Conservation (phyloP, 2,113 vertebrate species). For the Neomonachus schauinslandi region DNA sequence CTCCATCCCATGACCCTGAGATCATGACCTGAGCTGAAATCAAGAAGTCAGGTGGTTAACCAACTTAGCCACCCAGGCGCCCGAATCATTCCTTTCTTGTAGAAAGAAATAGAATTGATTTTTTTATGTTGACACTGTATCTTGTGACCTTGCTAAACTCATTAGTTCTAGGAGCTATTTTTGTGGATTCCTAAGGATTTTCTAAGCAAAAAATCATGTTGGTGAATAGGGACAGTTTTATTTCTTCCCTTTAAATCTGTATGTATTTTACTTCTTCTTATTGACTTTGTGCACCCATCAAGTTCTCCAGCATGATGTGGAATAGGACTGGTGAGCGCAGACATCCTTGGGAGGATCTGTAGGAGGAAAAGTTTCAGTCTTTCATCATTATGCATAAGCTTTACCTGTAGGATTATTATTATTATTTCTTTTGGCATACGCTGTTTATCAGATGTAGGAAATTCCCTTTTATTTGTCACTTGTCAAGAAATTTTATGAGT, state of each 20-base stretch:
- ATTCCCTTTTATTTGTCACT: conserved; percentile 20
- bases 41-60: not conserved
- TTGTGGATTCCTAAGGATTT: not conserved
- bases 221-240: not conserved
- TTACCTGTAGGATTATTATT: not conserved
- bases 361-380: not conserved
- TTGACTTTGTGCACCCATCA: not conserved
- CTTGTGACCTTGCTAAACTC: not conserved
- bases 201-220: not conserved
- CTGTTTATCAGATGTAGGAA: not conserved
- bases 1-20: not conserved
- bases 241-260: not conserved
- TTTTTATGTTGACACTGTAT: not conserved
- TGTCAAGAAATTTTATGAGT: not conserved
- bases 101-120: not conserved
- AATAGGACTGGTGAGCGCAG: not conserved
- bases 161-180: not conserved
- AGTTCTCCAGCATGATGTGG: not conserved
- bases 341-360: not conserved
- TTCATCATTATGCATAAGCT: not conserved
- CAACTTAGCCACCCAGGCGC: not conserved
- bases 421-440: not conserved
- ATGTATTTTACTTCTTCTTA: not conserved
- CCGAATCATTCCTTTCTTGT: not conserved
- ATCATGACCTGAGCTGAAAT: not conserved